phyloP scores from a whole-genome alignment of 2,888 invertebrate genomes.

The Morpho helenor region DNA sequence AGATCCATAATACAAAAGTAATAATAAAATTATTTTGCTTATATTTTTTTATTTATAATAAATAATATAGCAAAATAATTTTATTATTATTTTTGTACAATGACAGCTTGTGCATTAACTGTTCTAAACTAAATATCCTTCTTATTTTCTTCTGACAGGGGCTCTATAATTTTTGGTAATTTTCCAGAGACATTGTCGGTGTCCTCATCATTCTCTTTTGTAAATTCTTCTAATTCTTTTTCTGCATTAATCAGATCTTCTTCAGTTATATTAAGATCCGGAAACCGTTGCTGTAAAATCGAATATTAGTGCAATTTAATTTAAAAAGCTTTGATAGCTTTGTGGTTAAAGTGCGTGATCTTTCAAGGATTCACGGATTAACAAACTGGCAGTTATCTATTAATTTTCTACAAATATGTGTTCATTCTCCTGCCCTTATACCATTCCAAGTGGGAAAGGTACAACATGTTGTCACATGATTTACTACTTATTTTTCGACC shows the following conservation, averaged over 20 bases:
- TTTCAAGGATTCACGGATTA: neutral
- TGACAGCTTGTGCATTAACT: too few relatives aligned
- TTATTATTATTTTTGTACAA: too few relatives aligned
- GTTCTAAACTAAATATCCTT: constrained; percentile 21
- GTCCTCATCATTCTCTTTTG: constrained; percentile 44
- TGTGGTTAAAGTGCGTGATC: neutral
- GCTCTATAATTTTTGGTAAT: constrained; percentile 14
- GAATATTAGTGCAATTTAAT: neutral
- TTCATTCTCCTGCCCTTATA: too few relatives aligned
- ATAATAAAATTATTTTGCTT: too few relatives aligned
- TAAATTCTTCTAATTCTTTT: constrained; percentile 56
- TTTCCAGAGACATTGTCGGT: constrained; percentile 26
- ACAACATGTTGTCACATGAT: too few relatives aligned
- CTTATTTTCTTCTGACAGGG: constrained; percentile 21
- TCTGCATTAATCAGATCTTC: constrained; percentile 65
- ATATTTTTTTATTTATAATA: too few relatives aligned
- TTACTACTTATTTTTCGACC: too few relatives aligned
- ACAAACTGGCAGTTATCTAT: too few relatives aligned
- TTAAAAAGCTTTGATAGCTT: neutral
- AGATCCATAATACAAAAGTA: too few relatives aligned
- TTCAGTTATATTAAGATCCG: constrained; percentile 64
- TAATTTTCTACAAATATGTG: too few relatives aligned
- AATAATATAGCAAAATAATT: too few relatives aligned
- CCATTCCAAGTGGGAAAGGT: too few relatives aligned
- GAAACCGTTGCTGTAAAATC: constrained; percentile 57